Conservation (phyloP, 2,888 invertebrate species). For the Harpalus rubripes region DNA sequence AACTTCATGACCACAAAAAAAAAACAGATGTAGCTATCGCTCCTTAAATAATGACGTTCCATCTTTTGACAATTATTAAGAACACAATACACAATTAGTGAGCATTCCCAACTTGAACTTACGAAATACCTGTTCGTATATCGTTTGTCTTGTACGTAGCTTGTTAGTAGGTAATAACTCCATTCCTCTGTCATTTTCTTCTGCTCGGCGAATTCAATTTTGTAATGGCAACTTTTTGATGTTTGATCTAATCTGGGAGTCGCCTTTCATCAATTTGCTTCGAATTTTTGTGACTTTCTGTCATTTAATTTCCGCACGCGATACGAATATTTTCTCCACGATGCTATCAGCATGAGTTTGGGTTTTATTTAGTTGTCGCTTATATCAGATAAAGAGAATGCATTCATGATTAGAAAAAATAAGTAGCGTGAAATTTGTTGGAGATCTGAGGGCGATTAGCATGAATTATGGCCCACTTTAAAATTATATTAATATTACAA, state of each 20-base stretch:
- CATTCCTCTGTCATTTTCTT: conserved; percentile 14
- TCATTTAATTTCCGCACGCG: conserved; percentile 24
- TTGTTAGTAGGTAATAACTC: conserved; percentile 39
- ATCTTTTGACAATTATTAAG: no score
- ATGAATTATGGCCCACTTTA: background rate
- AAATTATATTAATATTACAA: conserved; percentile 7
- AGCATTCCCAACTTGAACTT: no score
- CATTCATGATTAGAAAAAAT: background rate
- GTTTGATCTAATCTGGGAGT: conserved; percentile 36
- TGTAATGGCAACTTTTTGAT: conserved; percentile 27
- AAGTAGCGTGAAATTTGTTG: background rate
- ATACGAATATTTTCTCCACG: background rate
- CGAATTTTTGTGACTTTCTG: conserved; percentile 31
- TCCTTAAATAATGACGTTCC: no score
- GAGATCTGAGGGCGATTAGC: background rate
- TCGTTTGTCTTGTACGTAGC: conserved; percentile 9
- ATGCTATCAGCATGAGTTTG: background rate
- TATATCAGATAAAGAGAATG: background rate
- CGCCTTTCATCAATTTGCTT: conserved; percentile 28
- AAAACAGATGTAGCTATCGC: no score
- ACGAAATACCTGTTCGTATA: background rate
- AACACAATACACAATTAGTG: no score
- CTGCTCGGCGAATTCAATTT: conserved; percentile 13
- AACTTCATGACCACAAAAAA: no score
- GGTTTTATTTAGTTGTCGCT: background rate